A percentile compares a stretch with the other conserved stretches of the same genome.
Evolutionary conservation across 2,113 vertebrate genomes (phyloP).

Genomic region (Origma solitaria): DNA sequence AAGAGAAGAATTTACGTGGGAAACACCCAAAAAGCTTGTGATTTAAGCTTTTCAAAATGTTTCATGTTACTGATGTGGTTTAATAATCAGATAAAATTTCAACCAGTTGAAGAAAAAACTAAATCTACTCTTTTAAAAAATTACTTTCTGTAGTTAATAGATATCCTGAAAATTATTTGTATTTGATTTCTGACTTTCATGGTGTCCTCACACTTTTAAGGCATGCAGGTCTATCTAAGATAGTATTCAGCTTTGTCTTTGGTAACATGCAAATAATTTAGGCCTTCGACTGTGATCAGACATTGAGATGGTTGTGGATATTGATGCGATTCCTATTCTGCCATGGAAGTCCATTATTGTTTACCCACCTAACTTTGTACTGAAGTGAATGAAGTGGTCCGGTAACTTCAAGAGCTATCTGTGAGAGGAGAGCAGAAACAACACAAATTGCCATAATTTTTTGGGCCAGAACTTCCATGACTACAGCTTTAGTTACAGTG

Average conservation of each 20-base stretch:
- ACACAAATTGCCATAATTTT: neutral
- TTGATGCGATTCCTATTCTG: neutral
- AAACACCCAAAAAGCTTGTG: slow-evolving; percentile 82
- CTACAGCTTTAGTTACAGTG: neutral
- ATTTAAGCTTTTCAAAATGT: slow-evolving; percentile 66
- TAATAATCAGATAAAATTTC: neutral
- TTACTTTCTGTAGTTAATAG: neutral
- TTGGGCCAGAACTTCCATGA: neutral
- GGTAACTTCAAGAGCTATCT: neutral
- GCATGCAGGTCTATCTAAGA: neutral
- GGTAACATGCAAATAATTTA: fast-evolving
- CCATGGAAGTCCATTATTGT: neutral
- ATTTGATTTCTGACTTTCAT: neutral
- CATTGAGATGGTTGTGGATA: neutral
- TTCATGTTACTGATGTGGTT: neutral
- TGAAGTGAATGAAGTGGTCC: neutral
- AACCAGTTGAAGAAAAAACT: neutral
- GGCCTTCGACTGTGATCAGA: neutral
- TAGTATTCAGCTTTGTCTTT: neutral
- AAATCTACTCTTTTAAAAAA: neutral
- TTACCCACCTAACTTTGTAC: neutral
- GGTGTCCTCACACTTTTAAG: neutral
- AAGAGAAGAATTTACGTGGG: slow-evolving; percentile 84
- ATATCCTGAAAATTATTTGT: neutral
- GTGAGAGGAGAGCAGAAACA: neutral